A percentile compares a stretch with the other conserved stretches of the same genome.
phyloP scores from a whole-genome alignment of 2,797 vertebrate species.

The Lerista edwardsae region DNA sequence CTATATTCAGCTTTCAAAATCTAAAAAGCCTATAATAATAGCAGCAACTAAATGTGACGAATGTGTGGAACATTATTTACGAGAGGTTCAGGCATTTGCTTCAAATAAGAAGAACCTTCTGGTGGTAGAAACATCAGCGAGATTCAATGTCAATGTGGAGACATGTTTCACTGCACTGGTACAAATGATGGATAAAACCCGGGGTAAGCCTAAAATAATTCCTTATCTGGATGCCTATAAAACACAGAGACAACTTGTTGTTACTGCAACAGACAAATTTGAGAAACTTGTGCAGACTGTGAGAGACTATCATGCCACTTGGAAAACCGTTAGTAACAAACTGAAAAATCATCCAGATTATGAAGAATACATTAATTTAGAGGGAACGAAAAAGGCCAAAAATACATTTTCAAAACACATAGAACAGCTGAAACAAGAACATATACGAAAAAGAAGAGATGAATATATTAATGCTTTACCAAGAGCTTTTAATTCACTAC shows the following conservation, averaged over 20 bases:
- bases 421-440: constrained; percentile 96
- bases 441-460: constrained; percentile 93
- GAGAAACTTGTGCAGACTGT: constrained; percentile 93
- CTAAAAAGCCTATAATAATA: constrained; percentile 95
- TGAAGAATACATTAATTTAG: constrained; percentile 94
- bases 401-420: constrained; percentile 96
- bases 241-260: constrained; percentile 91
- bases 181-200: constrained; percentile 97
- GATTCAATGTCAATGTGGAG: constrained; percentile 91
- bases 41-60: constrained; percentile 98
- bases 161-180: constrained; percentile 93
- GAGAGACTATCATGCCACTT: constrained; percentile 95
- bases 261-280: constrained; percentile 91
- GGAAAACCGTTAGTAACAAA: constrained; percentile 92
- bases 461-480: constrained; percentile 95
- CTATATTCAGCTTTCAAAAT: constrained; percentile 93
- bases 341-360: constrained; percentile 95
- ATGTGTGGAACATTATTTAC: constrained; percentile 95
- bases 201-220: constrained; percentile 96
- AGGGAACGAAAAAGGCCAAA: constrained; percentile 93
- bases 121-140: constrained; percentile 93
- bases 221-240: constrained; percentile 96
- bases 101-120: constrained; percentile 96
- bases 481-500: constrained; percentile 92
- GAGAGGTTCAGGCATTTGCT: constrained; percentile 94